These are phyloP conservation scores for Ciconia nigra DNA, from an alignment of 2,797 vertebrate species.

Conservation along the genomic window DNA sequence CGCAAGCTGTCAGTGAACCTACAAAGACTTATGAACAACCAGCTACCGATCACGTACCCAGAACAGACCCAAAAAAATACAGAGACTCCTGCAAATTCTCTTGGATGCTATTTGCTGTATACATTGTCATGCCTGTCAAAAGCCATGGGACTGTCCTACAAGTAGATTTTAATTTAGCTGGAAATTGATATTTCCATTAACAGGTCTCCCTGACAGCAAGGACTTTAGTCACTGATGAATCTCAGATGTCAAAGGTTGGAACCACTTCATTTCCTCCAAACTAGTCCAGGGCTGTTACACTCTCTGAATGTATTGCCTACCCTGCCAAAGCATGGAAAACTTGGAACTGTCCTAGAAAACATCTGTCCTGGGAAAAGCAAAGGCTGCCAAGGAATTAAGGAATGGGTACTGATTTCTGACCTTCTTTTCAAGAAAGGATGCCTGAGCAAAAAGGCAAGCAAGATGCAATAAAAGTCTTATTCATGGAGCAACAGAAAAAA, in stretches of 20 bases:
- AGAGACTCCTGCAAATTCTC: background rate
- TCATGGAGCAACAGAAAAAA: background rate
- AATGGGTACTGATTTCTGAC: background rate
- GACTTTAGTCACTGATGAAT: background rate
- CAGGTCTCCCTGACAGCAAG: background rate
- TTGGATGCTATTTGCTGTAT: background rate
- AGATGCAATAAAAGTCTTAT: background rate
- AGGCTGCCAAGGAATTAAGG: background rate
- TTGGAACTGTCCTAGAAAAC: background rate
- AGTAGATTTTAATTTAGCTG: background rate
- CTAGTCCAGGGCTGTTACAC: background rate
- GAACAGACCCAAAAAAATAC: background rate
- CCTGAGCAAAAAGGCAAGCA: background rate
- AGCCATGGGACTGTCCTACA: background rate
- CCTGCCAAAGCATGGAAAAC: background rate
- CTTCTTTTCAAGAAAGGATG: background rate
- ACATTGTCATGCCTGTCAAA: background rate
- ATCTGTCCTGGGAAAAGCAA: background rate
- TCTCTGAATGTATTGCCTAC: background rate
- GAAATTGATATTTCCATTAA: background rate
- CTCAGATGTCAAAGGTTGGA: background rate
- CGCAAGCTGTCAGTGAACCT: background rate
- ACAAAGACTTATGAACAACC: background rate
- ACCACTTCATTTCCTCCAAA: background rate
- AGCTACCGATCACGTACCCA: rapidly evolving